Base-by-base conservation (phyloP, 1,140 invertebrate species). In the Thaumetopoea pityocampa region DNA sequence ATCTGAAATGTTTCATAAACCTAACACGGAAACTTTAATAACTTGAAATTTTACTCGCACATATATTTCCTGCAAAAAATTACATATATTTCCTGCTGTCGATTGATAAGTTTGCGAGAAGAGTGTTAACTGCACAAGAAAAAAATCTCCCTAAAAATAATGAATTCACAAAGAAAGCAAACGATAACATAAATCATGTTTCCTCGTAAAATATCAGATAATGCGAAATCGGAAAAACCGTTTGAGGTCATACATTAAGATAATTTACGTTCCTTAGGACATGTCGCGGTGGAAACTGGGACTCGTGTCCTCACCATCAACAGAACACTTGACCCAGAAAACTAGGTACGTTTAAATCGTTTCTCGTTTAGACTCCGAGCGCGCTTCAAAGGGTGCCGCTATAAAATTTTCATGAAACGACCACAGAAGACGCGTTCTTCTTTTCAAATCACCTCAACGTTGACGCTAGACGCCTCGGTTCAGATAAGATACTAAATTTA, bases 351-450 rank as follows among this genome's bases (percentile, higher is more conserved):
- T 64, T 64, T 56, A 59, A 44, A 51, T 54, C 61, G 59, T 57
- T 52, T 43, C 61, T 50, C 52, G 52, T 56, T 52, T 51, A 61
- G 24, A 27, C 34, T 48, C 37, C 30, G 51, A 53, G 41, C 35
- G 32, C 42, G 41, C 48, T 48, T 57, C 61, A 61, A 65, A 57
- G 51, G 48, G 37, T 42, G 26, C 24, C 34, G 23, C 23, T 46
- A 55, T 61, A 61, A 58, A 65, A 53, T 43, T 54, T 48, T 66
- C 44, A 66, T 55, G 53, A 58, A 55, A 48, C 40, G 52, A 46
- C 44, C 30, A 14, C 30, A 44, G 44, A 42, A 22, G 49, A 35
- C 49, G 48, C 38, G 46, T 42, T 50, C n/a, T 57, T 45, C 57
- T 53, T 54, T 62, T 62, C n/a, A 57, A 57, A 57, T 57, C 50